Conservation (phyloP, 2,113 vertebrate species). For the Nesoenas mayeri region DNA sequence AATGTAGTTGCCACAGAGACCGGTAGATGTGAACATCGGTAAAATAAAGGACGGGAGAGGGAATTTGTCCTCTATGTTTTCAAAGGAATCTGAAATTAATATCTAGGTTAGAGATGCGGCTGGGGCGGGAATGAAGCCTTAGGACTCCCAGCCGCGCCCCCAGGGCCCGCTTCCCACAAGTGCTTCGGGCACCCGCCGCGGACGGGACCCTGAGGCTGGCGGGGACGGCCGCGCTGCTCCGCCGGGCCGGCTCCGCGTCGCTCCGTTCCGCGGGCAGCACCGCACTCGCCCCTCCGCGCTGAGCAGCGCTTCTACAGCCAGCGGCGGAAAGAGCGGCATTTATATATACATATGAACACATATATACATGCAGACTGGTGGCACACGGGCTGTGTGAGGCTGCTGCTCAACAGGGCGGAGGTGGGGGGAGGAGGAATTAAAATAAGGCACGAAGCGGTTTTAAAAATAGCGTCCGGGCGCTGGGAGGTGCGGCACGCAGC, state of each 20-base stretch:
- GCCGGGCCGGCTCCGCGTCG: not conserved
- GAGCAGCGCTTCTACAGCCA: not conserved
- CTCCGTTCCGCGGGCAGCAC: not conserved
- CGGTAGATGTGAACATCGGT: accelerated
- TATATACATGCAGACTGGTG: not conserved
- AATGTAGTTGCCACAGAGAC: slow-evolving; percentile 6
- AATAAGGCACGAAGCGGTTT: not conserved
- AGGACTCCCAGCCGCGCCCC: not conserved
- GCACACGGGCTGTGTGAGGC: not conserved
- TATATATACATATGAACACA: accelerated
- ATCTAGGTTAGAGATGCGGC: not conserved
- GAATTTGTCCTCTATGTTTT: not conserved
- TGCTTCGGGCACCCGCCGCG: not conserved
- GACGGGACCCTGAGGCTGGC: not conserved
- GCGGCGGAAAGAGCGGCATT: not conserved
- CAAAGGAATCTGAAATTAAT: accelerated
- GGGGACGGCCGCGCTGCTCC: not conserved
- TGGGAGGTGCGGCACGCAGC: not conserved
- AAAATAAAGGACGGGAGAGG: not conserved
- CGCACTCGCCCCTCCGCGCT: not conserved
- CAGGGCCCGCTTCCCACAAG: not conserved
- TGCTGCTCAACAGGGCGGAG: not conserved
- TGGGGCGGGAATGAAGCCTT: not conserved
- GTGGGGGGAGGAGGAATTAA: not conserved
- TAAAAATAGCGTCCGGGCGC: slow-evolving; percentile 35